Base-by-base conservation (phyloP, 2,113 vertebrate genomes). In the Campylorhamphus procurvoides region DNA sequence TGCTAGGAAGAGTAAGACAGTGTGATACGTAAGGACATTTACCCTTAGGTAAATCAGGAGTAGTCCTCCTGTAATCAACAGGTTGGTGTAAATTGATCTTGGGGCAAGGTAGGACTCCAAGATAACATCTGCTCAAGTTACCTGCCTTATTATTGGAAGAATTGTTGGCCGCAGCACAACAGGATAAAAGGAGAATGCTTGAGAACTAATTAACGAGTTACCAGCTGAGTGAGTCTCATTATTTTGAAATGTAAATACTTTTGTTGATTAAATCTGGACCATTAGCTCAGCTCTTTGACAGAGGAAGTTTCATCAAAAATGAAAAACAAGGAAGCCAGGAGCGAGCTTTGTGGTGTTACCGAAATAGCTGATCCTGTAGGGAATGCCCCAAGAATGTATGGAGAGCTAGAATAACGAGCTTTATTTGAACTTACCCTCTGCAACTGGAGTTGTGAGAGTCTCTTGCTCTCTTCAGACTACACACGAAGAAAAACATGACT, bases 181-280 rank as follows among this genome's bases (percentile, higher is more conserved):
- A 84, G 56, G 72, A 93, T 88, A 64, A 93, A 87, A 73, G 31
- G 66, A 92, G 56, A 92, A 84, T 75, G 60, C 52, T 71, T 69
- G 44, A 82, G 44, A 90, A 67, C 64, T 88, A 88, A 94, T 94
- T 94, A 93, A 87, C 92, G 95, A 77, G 79, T 90, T 86, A 59
- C 47, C 84, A 77, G 44, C 75, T 74, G 90, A 90, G 72, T 67
- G 64, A 27, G 27, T 75, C 56, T 93, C 84, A 52, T 96, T 96
- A 94, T 94, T 96, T 92, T 90, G 85, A 93, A 95, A 90, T 78
- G 94, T 91, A 96, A 92, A 96, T 96, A 53, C 49, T 84, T 91
- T 39, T 84, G 64, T 96, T 95, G 94, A 88, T 95, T 90, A 90
- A 90, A 90, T 91, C 85, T 90, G 64, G 60, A 89, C 75, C 44